These are phyloP conservation scores for Pharmacophagus antenor DNA, from an alignment of 2,888 invertebrate species.

Conservation along the genomic window DNA sequence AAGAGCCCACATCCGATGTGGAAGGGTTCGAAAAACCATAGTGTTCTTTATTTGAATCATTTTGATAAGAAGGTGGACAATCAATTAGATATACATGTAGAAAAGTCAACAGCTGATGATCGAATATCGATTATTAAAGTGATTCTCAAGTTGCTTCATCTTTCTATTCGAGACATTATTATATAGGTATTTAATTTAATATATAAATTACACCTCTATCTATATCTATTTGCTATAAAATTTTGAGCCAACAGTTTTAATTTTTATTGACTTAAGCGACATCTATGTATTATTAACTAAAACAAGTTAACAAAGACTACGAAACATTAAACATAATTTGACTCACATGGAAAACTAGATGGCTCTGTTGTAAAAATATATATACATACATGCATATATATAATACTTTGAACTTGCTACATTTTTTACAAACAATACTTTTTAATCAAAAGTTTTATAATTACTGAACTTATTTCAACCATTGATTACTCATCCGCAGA, in stretches of 20 bases:
- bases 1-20: constrained; percentile 5
- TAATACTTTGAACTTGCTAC: neutral
- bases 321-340: neutral
- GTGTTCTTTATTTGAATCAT: constrained; percentile 30
- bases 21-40: constrained; percentile 32
- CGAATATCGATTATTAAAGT: constrained; percentile 40
- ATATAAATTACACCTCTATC: constrained; percentile 21
- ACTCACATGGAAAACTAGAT: neutral
- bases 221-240: neutral
- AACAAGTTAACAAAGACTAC: neutral
- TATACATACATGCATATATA: too few relatives aligned
- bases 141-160: constrained; percentile 72
- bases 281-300: neutral
- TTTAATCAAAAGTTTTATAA: too few relatives aligned
- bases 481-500: too few relatives aligned
- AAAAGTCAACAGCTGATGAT: too few relatives aligned
- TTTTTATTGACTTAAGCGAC: constrained; percentile 18
- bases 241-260: neutral
- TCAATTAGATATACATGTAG: constrained; percentile 37
- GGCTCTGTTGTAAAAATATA: neutral
- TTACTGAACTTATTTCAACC: too few relatives aligned
- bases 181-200: constrained; percentile 47
- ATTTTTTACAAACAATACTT: neutral
- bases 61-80: constrained; percentile 36
- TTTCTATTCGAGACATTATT: constrained; percentile 65